Base-by-base conservation (phyloP, 2,888 invertebrate species). In the Hetaerina titia region DNA sequence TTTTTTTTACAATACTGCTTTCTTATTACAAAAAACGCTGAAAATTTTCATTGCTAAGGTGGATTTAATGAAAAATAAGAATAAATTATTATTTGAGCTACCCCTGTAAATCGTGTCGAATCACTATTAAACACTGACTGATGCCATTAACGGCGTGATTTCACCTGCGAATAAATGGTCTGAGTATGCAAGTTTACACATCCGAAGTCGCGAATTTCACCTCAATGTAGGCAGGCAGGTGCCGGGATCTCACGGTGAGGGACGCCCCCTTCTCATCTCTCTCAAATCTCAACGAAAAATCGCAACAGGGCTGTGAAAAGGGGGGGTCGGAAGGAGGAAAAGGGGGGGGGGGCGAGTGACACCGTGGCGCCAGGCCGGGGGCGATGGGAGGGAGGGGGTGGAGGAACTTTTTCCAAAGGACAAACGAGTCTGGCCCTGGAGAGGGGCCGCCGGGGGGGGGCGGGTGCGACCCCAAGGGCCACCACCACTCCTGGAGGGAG, bases 351-450 rank as follows among this genome's bases (percentile, higher is more conserved):
- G 90, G 25, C 58, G 60, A 31, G 45, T 63, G 63, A 45, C 64
- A 64, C 90, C 63, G 63, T 64, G 63, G 63, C 90, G 45, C 63
- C 90, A 90, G 19, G 58, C 64, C 9, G 90, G 45, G 90, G 90
- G 57, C 9, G 11, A 31, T 13, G 89, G 88, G 63, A 45, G 60
- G 64, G 64, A 22, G 60, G 90, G 31, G 63, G 15, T 1, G 63
- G 19, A 89, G n/a, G 81, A 81, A 81, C 81, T 81, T 81, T 31
- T 81, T 31, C 81, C 31, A 81, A 81, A 81, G 81, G 81, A 81
- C 81, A 81, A 81, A 81, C 81, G 81, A 81, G 81, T 69, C 69
- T 69, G 19, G 8, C 9, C n/a, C 5, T 69, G 69, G 69, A 2
- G n/a, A 90, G 25, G 57, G 60, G 60, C 1, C 11, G 45, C 64